These are phyloP conservation scores for Coccyzus lansbergi DNA, from an alignment of 2,797 vertebrate genomes.

Conservation along the genomic window DNA sequence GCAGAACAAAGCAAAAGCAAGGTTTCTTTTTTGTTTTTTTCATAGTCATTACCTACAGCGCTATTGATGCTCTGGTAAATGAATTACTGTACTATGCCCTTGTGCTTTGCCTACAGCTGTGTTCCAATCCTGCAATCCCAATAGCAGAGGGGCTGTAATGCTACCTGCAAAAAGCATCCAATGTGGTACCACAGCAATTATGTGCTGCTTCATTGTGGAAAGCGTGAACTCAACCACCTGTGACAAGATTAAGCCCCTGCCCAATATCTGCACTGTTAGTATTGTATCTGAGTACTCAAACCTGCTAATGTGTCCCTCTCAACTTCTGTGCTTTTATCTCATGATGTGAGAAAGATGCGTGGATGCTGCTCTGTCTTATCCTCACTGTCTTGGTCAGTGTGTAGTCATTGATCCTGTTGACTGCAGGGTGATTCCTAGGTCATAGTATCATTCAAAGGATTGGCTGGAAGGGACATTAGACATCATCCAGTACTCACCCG, in stretches of 20 bases:
- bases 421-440: not conserved
- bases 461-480: too few species aligned
- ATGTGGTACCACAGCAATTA: rapidly evolving
- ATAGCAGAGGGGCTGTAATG: not conserved
- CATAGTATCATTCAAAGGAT: too few species aligned
- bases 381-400: too few species aligned
- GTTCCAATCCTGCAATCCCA: not conserved
- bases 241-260: not conserved
- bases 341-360: not conserved
- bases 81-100: not conserved
- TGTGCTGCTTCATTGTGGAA: rapidly evolving
- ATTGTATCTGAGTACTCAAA: not conserved
- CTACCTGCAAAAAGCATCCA: not conserved
- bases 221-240: not conserved
- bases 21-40: not conserved
- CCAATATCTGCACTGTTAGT: not conserved
- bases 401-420: not conserved
- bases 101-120: not conserved
- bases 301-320: too few species aligned
- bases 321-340: not conserved
- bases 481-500: too few species aligned
- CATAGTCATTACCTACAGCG: not conserved
- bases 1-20: not conserved
- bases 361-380: too few species aligned
- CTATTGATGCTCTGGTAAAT: not conserved